Base-by-base conservation (phyloP, 2,888 invertebrate genomes). In the Busseola fusca region DNA sequence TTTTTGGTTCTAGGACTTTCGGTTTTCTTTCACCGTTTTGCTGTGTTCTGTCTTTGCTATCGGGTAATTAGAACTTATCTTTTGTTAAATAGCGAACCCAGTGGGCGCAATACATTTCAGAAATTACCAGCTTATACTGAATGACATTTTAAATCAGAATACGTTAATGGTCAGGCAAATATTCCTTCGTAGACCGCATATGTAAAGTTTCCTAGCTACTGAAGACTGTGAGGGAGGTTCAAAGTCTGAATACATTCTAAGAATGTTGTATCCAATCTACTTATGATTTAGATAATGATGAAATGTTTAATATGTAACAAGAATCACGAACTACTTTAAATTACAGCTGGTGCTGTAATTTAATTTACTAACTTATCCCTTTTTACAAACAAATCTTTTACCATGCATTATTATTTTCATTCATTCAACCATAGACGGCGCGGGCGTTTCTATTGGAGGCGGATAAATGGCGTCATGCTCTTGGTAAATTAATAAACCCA, bases 91-190 rank as follows among this genome's bases (percentile, higher is more conserved):
- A 58, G 14, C 7, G 34, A 10, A 30, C 21, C 30, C 57, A 34
- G n/a, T 58, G n/a, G 21, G 21, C 14, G 7, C 16, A 21, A 40
- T n/a, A 64, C 16, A 40, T 42, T 65, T 57, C n/a, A 7, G 2
- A 34, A 57, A 65, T 40, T n/a, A 10, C 40, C 14, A 62, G 25
- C 14, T 37, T 50, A 37, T 54, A n/a, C n/a, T 66, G 45, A 40
- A n/a, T 57, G 5, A 45, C 57, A 56, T 56, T 60, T 14, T 34
- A 34, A 5, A 54, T 48, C 0, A 7, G 30, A 45, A 54, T 65
- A 64, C 30, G 25, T 12, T 50, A 18, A 73, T 56, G 25, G 50
- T 60, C 60, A 60, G 14, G 12, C 56, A 37, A 60, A 64, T 60
- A 56, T 72, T 62, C 3, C 1, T 56, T 1, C 3, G 30, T 30